phyloP scores from a whole-genome alignment of 1,140 invertebrate genomes.

The Brachionus sp. region DNA sequence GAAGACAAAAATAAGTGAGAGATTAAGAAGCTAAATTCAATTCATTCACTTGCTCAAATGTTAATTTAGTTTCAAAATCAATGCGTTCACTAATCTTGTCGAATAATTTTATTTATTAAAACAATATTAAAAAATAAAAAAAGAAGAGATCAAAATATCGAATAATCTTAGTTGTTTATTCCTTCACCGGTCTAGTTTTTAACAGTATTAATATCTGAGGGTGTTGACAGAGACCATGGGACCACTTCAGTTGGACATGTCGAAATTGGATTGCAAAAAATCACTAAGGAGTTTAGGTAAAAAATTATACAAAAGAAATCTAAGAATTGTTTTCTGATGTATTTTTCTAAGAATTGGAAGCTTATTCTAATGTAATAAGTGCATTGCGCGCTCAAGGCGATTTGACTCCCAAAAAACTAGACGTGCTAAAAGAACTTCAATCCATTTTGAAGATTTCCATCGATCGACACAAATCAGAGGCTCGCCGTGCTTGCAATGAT shows the following conservation, averaged over 20 bases:
- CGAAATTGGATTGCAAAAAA: conserved; percentile 77
- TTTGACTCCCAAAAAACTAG: conserved; percentile 76
- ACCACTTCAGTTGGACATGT: conserved; percentile 71
- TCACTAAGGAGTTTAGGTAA: conserved; percentile 71
- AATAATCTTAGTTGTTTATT: not conserved
- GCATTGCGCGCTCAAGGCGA: conserved; percentile 84
- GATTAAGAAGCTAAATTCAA: not conserved
- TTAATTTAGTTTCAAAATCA: not conserved
- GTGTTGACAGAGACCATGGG: conserved; percentile 63
- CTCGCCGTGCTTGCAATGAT: conserved; percentile 81
- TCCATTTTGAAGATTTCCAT: conserved; percentile 69
- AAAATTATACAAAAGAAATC: conserved; percentile 60
- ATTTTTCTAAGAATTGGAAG: conserved; percentile 73
- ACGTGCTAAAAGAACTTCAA: conserved; percentile 75
- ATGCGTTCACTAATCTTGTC: not conserved
- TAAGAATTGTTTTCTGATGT: conserved; percentile 48
- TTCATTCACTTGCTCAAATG: not conserved
- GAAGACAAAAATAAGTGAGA: not conserved
- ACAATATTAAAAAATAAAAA: not conserved
- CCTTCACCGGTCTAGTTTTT: not conserved
- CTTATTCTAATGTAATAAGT: conserved; percentile 79
- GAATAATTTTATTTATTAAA: conserved; percentile 1
- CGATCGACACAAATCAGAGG: conserved; percentile 83
- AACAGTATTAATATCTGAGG: not conserved
- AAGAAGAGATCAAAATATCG: not conserved